These are phyloP conservation scores for Meandrusa payeni DNA, from an alignment of 2,888 invertebrate species.

Conservation along the genomic window DNA sequence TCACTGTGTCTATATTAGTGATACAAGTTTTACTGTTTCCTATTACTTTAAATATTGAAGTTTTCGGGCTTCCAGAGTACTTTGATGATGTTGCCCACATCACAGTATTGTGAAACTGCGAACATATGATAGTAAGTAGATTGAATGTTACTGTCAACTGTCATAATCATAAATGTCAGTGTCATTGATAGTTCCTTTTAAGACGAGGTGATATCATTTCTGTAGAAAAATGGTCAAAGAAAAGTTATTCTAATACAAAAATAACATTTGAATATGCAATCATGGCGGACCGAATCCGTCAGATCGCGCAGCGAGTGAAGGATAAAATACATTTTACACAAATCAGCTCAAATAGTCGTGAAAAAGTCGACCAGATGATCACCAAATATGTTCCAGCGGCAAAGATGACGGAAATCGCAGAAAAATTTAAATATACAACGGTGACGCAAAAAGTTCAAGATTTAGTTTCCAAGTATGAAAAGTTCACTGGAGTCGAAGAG, in stretches of 20 bases:
- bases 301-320: constrained; percentile 57
- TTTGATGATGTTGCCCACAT: no score
- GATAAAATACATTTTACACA: constrained; percentile 57
- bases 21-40: no score
- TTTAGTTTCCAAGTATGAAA: constrained; percentile 83
- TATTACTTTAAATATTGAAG: no score
- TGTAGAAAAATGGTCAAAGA: constrained; percentile 33
- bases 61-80: no score
- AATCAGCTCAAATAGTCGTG: constrained; percentile 44
- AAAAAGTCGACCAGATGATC: constrained; percentile 63
- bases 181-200: constrained; percentile 10
- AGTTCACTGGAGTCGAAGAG: constrained; percentile 88
- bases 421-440: constrained; percentile 58
- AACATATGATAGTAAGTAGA: constrained; percentile 7
- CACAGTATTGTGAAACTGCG: no score
- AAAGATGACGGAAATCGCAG: constrained; percentile 60
- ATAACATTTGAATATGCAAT: constrained; percentile 50
- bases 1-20: no score
- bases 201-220: constrained; percentile 36
- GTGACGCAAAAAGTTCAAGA: constrained; percentile 61
- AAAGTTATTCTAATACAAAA: constrained; percentile 34
- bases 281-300: constrained; percentile 68
- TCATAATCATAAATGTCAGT: background rate
- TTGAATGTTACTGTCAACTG: constrained; percentile 9
- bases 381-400: constrained; percentile 59